Conservation (phyloP, 2,797 vertebrate species). For the Sebastes hubbsi region DNA sequence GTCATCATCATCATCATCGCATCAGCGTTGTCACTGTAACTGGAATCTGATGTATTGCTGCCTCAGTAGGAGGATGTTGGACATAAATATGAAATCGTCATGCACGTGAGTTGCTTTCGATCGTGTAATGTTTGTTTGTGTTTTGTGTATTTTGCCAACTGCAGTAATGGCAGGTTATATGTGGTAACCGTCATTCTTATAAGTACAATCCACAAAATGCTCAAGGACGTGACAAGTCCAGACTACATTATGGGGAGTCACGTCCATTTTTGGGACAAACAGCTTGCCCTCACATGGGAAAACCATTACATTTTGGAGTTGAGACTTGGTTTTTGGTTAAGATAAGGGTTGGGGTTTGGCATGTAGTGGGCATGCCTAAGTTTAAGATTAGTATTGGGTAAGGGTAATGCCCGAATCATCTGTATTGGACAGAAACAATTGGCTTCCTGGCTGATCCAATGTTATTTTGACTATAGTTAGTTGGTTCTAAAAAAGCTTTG, state of each 20-base stretch:
- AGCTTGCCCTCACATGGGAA: background rate
- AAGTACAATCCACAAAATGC: slow-evolving; percentile 7
- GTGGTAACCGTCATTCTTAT: background rate
- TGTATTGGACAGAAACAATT: background rate
- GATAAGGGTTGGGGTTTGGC: background rate
- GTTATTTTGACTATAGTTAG: background rate
- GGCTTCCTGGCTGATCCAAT: background rate
- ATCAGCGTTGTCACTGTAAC: background rate
- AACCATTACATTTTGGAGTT: background rate
- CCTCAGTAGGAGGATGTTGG: background rate
- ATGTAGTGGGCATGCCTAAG: background rate
- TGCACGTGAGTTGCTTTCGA: background rate
- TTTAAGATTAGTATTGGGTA: background rate
- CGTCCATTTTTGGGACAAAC: background rate
- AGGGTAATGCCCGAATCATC: background rate
- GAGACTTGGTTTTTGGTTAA: background rate
- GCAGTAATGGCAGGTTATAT: slow-evolving; percentile 3
- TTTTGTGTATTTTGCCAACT: background rate
- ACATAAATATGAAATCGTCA: background rate
- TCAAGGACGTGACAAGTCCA: background rate
- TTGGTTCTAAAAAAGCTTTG: background rate
- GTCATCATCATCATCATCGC: slow-evolving; percentile 20
- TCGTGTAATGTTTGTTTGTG: background rate
- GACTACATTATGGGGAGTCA: background rate
- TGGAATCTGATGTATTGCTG: background rate